Conservation (phyloP, 2,113 vertebrate species). For the Edolisoma coerulescens region DNA sequence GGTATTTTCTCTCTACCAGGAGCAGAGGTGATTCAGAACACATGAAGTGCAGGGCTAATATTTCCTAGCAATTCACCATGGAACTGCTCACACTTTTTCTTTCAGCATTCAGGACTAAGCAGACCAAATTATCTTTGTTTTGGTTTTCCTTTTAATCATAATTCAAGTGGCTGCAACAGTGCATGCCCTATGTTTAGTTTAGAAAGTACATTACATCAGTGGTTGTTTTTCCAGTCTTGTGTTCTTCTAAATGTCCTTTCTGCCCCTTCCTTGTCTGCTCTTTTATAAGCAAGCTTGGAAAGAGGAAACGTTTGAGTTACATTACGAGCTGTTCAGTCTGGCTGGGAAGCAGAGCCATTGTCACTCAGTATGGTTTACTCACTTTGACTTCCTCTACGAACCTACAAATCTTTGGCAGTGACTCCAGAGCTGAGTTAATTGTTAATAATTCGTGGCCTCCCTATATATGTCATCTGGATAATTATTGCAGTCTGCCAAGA, state of each 20-base stretch:
- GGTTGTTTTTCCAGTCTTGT: slow-evolving; percentile 28
- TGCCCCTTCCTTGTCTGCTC: slow-evolving; percentile 36
- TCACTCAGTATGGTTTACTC: slow-evolving; percentile 53
- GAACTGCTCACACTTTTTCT: not conserved
- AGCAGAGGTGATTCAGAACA: not conserved
- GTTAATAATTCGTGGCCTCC: slow-evolving; percentile 30
- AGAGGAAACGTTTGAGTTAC: slow-evolving; percentile 50
- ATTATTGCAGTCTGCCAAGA: not conserved
- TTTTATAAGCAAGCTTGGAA: slow-evolving; percentile 50
- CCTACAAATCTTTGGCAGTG: slow-evolving; percentile 45
- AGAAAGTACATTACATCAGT: slow-evolving; percentile 47
- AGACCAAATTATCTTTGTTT: not conserved
- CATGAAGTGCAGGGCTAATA: not conserved
- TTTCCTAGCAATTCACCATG: not conserved
- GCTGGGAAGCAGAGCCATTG: slow-evolving; percentile 53
- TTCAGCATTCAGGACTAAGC: not conserved
- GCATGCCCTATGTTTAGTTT: slow-evolving; percentile 15
- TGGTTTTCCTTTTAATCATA: not conserved
- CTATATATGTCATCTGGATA: slow-evolving; percentile 18
- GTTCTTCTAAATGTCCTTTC: slow-evolving; percentile 35
- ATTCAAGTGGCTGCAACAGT: not conserved
- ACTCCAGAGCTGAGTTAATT: slow-evolving; percentile 44
- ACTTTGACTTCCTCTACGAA: slow-evolving; percentile 52
- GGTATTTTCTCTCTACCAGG: not conserved
- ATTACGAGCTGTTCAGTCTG: slow-evolving; percentile 36